Percentiles rank a stretch among this genome's conserved stretches.
phyloP scores from a whole-genome alignment of 2,888 invertebrate species.

The Clanis bilineata region DNA sequence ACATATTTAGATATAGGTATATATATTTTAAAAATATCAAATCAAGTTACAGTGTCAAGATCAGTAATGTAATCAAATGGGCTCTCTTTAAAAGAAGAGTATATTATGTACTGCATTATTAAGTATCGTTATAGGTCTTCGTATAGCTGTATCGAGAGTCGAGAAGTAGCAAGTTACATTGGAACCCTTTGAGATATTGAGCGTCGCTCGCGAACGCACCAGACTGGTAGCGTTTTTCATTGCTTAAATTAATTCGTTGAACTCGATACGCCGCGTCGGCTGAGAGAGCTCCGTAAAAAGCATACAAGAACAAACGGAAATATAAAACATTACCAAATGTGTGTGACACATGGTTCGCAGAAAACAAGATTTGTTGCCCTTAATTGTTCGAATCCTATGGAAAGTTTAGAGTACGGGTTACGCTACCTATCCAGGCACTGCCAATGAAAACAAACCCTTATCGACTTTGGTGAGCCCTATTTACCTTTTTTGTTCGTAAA shows the following conservation, averaged over 20 bases:
- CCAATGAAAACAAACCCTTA: constrained; percentile 18
- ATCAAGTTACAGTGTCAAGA: not conserved
- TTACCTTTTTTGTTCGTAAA: constrained; percentile 24
- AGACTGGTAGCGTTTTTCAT: constrained; percentile 15
- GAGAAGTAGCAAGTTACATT: not conserved
- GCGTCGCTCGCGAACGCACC: not conserved
- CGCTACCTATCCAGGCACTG: not conserved
- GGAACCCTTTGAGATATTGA: constrained; percentile 9
- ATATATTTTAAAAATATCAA: too few species aligned
- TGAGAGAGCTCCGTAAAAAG: constrained; percentile 49
- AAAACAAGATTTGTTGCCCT: constrained; percentile 41
- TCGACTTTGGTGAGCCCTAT: constrained; percentile 17
- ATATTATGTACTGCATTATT: too few species aligned
- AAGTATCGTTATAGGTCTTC: too few species aligned
- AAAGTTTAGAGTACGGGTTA: not conserved
- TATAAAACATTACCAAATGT: constrained; percentile 73
- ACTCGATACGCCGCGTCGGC: constrained; percentile 46
- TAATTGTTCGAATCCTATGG: constrained; percentile 14
- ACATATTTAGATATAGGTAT: too few species aligned
- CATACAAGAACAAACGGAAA: constrained; percentile 62
- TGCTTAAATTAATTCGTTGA: constrained; percentile 66
- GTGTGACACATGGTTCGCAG: constrained; percentile 52
- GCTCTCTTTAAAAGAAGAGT: not conserved
- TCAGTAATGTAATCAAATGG: not conserved
- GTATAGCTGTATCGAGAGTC: not conserved